Base-by-base conservation (phyloP, 2,888 invertebrate genomes). In the Pammene aurita region DNA sequence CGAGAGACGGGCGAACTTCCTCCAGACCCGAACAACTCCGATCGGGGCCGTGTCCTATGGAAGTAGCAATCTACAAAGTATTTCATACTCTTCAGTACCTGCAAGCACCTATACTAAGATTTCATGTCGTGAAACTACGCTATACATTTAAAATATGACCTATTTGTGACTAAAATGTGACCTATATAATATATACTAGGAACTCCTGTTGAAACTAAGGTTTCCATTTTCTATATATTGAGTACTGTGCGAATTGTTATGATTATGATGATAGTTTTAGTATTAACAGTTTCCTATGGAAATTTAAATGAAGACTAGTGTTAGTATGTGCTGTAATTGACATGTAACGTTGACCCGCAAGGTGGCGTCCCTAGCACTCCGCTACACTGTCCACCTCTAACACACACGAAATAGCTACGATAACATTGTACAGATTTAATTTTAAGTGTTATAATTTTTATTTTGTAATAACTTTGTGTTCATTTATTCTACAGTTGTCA, bases 211-310 rank as follows among this genome's bases (percentile, higher is more conserved):
- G 60, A 70, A 60, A 60, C 60, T n/a, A 66, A 41, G 56, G n/a
- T 41, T 44, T 66, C 54, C 34, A 26, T 60, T 64, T 63, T 55
- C 11, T 57, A 46, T 41, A 56, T 67, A 55, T 56, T 42, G 62
- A 63, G 48, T 63, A 67, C 55, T 67, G 67, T 68, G 68, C 56
- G 70, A 70, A 48, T 84, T 84, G 80, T 84, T 84, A 77, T 26
- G 26, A 26, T 84, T 84, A 77, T 26, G 26, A 26, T 75, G 79
- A 72, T 86, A 84, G 79, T 82, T 82, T 79, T 80, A 81, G 75
- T 77, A 73, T 73, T 82, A 86, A 87, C 84, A 75, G 77, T 86
- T 86, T 86, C 85, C 85, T 76, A 80, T 82, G 85, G 86, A 85
- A 85, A 86, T 82, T 76, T 80, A 82, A 78, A 75, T 54, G 71